Conservation (phyloP, 2,888 invertebrate genomes). For the Sinhomidia bicolor region DNA sequence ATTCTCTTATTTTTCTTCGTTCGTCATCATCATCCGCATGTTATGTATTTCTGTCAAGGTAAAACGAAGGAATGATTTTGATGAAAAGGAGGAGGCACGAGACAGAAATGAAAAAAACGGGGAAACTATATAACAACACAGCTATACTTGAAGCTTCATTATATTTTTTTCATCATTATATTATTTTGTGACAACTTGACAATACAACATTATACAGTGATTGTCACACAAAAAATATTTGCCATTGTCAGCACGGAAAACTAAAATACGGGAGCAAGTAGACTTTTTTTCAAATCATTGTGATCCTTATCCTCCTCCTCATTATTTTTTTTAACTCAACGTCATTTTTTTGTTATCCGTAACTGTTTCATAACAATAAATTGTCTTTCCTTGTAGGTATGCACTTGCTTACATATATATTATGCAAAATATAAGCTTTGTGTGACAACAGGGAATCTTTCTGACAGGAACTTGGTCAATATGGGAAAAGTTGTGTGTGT, state of each 20-base stretch:
- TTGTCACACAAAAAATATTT: conserved; percentile 36
- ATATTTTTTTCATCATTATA: background rate
- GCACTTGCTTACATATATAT: background rate
- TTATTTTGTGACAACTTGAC: conserved; percentile 46
- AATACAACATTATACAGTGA: conserved; percentile 34
- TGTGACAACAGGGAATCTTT: background rate
- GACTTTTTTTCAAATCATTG: background rate
- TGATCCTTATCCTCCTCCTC: background rate
- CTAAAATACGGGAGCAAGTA: background rate
- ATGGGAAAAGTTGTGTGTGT: background rate
- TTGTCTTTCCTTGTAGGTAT: background rate
- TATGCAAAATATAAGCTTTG: too few species aligned
- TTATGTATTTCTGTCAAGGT: conserved; percentile 1
- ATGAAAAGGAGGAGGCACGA: conserved; percentile 7
- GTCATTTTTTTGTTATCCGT: conserved; percentile 16
- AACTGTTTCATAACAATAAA: conserved; percentile 22
- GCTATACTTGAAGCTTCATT: conserved; percentile 24
- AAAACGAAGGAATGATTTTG: conserved; percentile 3
- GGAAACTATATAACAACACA: conserved; percentile 1
- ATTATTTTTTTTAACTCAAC: background rate
- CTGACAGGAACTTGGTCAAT: conserved; percentile 27
- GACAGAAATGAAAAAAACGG: conserved; percentile 13
- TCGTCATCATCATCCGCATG: conserved; percentile 17
- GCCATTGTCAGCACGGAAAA: conserved; percentile 7
- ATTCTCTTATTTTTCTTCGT: background rate